Conservation (phyloP, 1,140 invertebrate species). For the Pantala flavescens region DNA sequence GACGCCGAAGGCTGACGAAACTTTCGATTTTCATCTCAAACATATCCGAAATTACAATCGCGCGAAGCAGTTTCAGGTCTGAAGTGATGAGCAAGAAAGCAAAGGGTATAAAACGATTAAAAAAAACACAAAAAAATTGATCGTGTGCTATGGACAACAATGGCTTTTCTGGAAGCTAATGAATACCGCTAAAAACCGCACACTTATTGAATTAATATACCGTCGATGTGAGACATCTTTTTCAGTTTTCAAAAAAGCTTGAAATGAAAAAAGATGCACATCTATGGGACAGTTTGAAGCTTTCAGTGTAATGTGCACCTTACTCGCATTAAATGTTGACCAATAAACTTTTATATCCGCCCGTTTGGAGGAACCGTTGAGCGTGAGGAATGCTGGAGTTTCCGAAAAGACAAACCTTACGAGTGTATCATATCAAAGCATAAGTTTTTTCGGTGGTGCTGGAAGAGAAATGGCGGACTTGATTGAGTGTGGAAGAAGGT, state of each 20-base stretch:
- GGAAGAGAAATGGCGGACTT: background rate
- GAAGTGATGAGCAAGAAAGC: background rate
- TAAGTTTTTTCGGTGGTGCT: background rate
- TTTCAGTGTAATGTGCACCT: background rate
- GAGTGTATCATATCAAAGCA: background rate
- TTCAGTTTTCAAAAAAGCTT: background rate
- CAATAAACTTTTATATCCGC: background rate
- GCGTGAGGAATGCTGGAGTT: too few relatives aligned
- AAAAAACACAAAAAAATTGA: background rate
- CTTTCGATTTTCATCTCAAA: background rate
- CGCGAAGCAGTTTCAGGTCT: background rate
- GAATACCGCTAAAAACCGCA: background rate
- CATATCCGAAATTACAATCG: conserved; percentile 2
- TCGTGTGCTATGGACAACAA: background rate
- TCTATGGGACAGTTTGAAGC: background rate
- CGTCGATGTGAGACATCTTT: background rate
- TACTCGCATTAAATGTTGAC: background rate
- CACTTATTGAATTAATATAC: background rate
- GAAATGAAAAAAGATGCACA: background rate
- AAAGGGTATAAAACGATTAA: background rate
- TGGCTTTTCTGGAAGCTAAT: background rate
- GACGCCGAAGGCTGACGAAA: too few relatives aligned
- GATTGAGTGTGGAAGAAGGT: background rate
- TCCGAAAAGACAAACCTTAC: background rate
- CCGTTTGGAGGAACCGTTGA: background rate